A percentile compares a stretch with the other conserved stretches of the same genome.
These are phyloP conservation scores for Hylia prasina DNA, from an alignment of 2,113 vertebrate species.

Conservation along the genomic window DNA sequence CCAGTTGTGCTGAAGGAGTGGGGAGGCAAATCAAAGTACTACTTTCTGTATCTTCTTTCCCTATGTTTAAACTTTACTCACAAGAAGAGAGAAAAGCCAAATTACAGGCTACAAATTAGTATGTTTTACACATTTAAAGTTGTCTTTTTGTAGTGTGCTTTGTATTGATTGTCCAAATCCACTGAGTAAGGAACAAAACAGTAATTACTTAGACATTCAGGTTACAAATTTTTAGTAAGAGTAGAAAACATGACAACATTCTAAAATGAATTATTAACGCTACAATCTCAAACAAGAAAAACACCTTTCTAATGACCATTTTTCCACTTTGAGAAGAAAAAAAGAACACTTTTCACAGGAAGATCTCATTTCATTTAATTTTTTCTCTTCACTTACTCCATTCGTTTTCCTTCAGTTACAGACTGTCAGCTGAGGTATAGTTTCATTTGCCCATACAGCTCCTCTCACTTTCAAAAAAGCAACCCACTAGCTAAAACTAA, in stretches of 20 bases:
- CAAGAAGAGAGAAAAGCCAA: not conserved
- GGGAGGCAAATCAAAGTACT: not conserved
- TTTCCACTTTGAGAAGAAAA: conserved; percentile 46
- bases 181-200: not conserved
- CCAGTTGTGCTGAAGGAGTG: not conserved
- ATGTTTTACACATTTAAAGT: not conserved
- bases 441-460: not conserved
- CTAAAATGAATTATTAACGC: not conserved
- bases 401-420: conserved; percentile 63
- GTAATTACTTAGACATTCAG: not conserved
- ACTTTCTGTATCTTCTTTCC: not conserved
- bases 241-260: not conserved
- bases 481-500: not conserved
- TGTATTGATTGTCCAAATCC: not conserved
- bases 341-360: conserved; percentile 66
- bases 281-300: conserved; percentile 17
- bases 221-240: not conserved
- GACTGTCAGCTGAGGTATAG: conserved; percentile 32
- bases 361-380: conserved; percentile 74
- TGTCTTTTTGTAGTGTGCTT: not conserved
- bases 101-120: not conserved
- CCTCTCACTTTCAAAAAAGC: not conserved
- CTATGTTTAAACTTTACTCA: not conserved
- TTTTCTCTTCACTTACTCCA: conserved; percentile 46
- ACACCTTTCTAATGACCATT: conserved; percentile 16